phyloP scores from a whole-genome alignment of 2,113 vertebrate species.

The Gallinago media region DNA sequence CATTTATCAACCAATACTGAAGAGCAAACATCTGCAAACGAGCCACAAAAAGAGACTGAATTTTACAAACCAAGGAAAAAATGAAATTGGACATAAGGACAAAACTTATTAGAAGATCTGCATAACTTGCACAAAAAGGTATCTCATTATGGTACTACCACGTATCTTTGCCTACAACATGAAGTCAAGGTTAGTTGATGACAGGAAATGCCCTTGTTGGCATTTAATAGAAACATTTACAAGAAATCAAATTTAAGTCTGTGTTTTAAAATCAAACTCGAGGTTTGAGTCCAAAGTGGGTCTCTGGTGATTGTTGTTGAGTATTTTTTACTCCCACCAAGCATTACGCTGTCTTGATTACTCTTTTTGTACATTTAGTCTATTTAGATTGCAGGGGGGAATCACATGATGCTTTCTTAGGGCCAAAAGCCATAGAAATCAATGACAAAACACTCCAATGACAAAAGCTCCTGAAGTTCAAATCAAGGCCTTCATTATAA shows the following conservation, averaged over 20 bases:
- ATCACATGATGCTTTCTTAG: background rate
- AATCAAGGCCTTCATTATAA: background rate
- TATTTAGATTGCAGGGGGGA: background rate
- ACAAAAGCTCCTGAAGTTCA: background rate
- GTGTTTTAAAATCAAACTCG: background rate
- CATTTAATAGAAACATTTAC: background rate
- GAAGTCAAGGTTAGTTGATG: background rate
- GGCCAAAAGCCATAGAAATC: background rate
- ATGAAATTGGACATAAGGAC: slow-evolving; percentile 36
- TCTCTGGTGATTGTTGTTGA: background rate
- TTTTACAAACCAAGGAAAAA: slow-evolving; percentile 20
- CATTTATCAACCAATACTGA: slow-evolving; percentile 49
- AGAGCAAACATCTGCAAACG: slow-evolving; percentile 39
- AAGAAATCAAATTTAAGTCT: background rate
- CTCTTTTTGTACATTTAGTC: background rate
- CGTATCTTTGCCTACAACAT: background rate
- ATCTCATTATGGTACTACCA: background rate
- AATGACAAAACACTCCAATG: background rate
- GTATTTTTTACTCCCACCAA: background rate
- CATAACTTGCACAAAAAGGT: slow-evolving; percentile 15
- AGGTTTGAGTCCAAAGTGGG: background rate
- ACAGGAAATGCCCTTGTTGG: background rate
- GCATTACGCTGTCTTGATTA: background rate
- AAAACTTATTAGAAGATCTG: slow-evolving; percentile 37
- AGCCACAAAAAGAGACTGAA: background rate